Evolutionary conservation across 2,113 vertebrate genomes (phyloP).

Genomic region (Zosterops lateralis): DNA sequence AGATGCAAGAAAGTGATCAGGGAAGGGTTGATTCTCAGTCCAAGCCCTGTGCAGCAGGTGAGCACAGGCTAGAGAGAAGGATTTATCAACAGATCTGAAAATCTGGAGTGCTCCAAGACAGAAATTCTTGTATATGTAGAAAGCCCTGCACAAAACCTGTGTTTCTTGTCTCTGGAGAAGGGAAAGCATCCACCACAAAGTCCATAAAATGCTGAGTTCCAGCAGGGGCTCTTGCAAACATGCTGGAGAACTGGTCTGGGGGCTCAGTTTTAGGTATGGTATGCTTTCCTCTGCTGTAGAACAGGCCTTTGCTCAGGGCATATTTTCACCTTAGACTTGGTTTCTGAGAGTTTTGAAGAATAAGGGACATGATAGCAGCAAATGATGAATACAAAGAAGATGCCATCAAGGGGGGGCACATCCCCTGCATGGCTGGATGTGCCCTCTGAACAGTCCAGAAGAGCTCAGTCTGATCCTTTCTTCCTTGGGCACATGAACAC

Average conservation of each 20-base stretch:
- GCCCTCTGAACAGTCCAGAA: background rate
- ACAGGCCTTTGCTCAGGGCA: background rate
- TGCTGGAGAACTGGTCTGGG: background rate
- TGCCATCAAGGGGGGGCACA: background rate
- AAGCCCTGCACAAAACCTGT: background rate
- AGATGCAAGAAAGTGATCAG: background rate
- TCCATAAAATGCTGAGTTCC: background rate
- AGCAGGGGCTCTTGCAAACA: background rate
- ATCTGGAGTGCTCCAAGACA: background rate
- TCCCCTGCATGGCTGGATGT: background rate
- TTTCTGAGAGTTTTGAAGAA: background rate
- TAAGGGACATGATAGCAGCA: fast-evolving
- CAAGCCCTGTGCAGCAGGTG: background rate
- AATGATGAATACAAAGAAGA: background rate
- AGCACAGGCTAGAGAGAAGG: background rate
- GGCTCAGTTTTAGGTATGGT: fast-evolving
- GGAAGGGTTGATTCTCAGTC: background rate
- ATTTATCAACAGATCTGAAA: background rate
- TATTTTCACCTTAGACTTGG: background rate
- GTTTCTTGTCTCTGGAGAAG: background rate
- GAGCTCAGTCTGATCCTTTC: background rate
- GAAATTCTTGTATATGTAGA: background rate
- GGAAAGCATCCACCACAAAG: background rate
- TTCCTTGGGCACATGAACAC: background rate
- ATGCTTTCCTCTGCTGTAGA: background rate